Evolutionary conservation across 2,888 invertebrate species (phyloP), one percentile per base, ranked within the genome.

Genomic region (Harpalus rubripes): DNA sequence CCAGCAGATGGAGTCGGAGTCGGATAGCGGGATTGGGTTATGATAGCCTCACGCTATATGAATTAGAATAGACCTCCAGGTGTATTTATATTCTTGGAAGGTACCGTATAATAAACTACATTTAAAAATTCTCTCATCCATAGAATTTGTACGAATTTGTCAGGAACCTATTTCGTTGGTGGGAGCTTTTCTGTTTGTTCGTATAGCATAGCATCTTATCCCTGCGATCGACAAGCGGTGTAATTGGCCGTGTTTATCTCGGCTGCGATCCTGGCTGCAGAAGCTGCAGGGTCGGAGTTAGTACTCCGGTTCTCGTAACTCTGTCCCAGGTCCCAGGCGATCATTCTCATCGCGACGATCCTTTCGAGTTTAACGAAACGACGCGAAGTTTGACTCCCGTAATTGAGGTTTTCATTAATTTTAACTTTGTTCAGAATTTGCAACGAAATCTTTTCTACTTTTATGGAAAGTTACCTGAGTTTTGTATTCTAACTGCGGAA

Each of bases 351-450:
- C 22, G 63, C 63, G 63, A 63, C 63, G 63, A 63, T 18, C 26
- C 26, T 18, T 26, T 12, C 26, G 63, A 63, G 22, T 22, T 10
- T 63, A 63, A 63, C 63, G 63, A 63, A 41, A 41, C 44, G 56
- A 15, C 18, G 26, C 58, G 56, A 78, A 78, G 56, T 52, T 56
- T 78, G 22, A 58, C 58, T 78, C 16, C 26, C 56, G 15, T 78
- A 78, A 78, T 78, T 78, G 78, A 58, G 78, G 78, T 58, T 78
- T 78, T 78, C 56, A 78, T 78, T 78, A 78, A 78, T 78, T 78
- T 58, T 58, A 78, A 32, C 78, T 78, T 56, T 78, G 78, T 52
- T 74, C 56, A 10, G 12, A 74, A 74, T 44, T 44, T 8, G 12
- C n/a, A 15, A 68, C 39, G 68, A 68, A 63, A 68, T 68, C 68